A percentile compares a stretch with the other conserved stretches of the same genome.
Evolutionary conservation across 2,113 vertebrate genomes (phyloP).

Genomic region (Piliocolobus tephrosceles): DNA sequence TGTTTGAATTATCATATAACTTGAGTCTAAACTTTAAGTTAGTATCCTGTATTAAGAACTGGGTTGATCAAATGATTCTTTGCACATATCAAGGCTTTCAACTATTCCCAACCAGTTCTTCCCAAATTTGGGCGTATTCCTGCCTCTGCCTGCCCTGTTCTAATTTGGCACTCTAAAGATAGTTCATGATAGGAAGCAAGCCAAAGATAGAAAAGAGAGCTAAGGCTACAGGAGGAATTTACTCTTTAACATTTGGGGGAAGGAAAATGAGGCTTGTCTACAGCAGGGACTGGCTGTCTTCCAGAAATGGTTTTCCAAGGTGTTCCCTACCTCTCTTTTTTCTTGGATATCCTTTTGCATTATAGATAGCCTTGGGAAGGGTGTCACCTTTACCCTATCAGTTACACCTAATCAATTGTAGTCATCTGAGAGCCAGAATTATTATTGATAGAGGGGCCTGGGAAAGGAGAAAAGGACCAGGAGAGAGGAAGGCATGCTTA

Average conservation of each 20-base stretch:
- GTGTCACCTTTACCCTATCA: neutral
- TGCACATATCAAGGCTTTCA: neutral
- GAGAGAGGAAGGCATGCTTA: neutral
- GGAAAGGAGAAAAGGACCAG: neutral
- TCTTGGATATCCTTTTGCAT: neutral
- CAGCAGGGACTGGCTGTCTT: neutral
- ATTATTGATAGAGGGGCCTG: neutral
- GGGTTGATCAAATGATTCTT: neutral
- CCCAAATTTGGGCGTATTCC: neutral
- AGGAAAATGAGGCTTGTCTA: neutral
- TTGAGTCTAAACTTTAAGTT: neutral
- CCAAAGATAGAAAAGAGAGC: neutral
- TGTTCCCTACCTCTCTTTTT: neutral
- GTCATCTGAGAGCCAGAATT: neutral
- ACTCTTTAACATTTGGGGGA: neutral
- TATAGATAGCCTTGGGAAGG: neutral
- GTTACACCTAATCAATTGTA: neutral
- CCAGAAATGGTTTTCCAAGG: neutral
- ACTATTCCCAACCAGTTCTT: neutral
- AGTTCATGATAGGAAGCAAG: neutral
- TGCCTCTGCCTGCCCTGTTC: neutral
- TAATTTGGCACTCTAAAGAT: neutral
- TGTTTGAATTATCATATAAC: neutral
- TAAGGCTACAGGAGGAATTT: neutral
- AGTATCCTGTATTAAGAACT: conserved; percentile 10